phyloP scores from a whole-genome alignment of 2,113 vertebrate genomes.

The Siniperca knerii region DNA sequence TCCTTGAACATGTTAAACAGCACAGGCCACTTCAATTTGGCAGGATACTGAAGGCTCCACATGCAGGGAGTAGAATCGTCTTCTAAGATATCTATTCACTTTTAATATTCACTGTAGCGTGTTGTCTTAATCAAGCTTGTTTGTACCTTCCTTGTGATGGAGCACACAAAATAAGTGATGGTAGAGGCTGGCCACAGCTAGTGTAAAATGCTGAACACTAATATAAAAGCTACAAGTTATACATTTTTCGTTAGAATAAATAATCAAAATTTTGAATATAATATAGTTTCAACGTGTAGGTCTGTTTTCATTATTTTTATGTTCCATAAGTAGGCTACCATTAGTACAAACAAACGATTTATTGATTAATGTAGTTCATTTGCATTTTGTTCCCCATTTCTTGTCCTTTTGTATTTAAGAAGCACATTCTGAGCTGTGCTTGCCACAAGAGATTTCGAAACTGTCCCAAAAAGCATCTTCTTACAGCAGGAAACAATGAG shows the following conservation, averaged over 20 bases:
- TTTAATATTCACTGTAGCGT: slow-evolving; percentile 6
- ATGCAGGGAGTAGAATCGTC: not conserved
- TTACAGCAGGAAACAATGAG: not conserved
- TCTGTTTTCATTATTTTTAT: not conserved
- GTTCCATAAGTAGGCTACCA: too few relatives aligned
- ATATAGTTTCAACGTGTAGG: not conserved
- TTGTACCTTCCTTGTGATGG: not conserved
- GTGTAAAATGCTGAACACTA: not conserved
- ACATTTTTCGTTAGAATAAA: not conserved
- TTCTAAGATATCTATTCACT: slow-evolving; percentile 5
- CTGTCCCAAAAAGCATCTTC: not conserved
- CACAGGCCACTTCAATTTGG: slow-evolving; percentile 15
- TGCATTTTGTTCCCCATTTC: not conserved
- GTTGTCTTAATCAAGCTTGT: not conserved
- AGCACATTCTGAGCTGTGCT: not conserved
- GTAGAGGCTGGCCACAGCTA: not conserved
- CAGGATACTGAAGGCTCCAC: not conserved
- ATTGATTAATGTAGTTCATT: not conserved
- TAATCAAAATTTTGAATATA: too few relatives aligned
- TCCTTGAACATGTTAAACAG: slow-evolving; percentile 13
- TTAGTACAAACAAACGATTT: not conserved
- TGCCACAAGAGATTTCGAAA: not conserved
- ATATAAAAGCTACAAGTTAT: not conserved
- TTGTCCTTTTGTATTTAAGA: not conserved
- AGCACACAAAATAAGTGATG: not conserved